Evolutionary conservation across 1,140 invertebrate genomes (phyloP), one percentile per base, ranked within the genome.

Genomic region (Lutraria rhynchaena): DNA sequence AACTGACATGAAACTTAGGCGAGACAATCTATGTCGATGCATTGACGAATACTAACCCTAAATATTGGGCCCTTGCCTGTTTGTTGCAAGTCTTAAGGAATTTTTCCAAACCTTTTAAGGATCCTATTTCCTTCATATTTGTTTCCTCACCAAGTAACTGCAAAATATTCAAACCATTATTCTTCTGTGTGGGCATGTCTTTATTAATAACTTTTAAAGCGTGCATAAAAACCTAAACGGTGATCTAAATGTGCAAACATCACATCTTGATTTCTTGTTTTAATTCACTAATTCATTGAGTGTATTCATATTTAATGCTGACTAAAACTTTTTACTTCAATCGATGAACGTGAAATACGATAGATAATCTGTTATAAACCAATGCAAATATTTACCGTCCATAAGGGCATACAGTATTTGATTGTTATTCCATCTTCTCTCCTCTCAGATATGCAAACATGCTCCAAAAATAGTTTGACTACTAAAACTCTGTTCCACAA

Each of bases 11-110:
- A 19, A 46, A 7, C 19, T 19, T 19, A 46, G 7, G 7, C 19
- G 44, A 19, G 7, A 11, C 44, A 46, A 19, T 46, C 44, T 11
- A 19, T 7, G 19, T 11, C 7, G 7, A 46, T 7, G 44, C 44
- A 46, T n/a, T 5, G 24, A n/a, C 29, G n/a, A 3, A 1, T 29
- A 55, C 27, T 71, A 31, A 57, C 69, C 51, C 69, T 53, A 33
- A 33, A 57, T 27, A 33, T 13, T 31, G 33, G 24, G 55, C 24
- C n/a, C 27, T 22, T 31, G 49, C 69, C 24, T 22, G 46, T 22
- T 71, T 53, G 27, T 71, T 55, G 70, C 82, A 82, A 1, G 46
- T 69, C 49, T 73, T 82, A 3, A 87, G 46, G 35, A 87, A 87
- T 31, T 74, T 85, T 44, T 82, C 82, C 35, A 87, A 22, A 15